These are phyloP conservation scores for Triplophysa siluroides DNA, from an alignment of 2,113 vertebrate species.

Conservation along the genomic window DNA sequence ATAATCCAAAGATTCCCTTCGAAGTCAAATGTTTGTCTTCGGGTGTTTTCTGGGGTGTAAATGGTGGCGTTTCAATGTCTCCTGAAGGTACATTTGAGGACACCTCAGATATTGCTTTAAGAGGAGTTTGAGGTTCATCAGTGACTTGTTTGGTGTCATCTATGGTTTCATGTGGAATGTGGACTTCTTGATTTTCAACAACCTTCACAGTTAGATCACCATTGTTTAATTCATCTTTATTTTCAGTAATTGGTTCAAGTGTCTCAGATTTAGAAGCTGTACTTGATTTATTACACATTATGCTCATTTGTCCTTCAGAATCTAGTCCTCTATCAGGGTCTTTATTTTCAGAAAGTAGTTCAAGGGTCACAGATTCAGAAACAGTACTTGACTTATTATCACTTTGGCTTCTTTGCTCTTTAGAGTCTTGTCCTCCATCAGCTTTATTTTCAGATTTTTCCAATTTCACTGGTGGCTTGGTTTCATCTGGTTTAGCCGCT, in stretches of 20 bases:
- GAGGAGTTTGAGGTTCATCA: not conserved
- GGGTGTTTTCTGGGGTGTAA: not conserved
- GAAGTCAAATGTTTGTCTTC: slow-evolving; percentile 51
- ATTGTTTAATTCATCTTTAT: slow-evolving; percentile 56
- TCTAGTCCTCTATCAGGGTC: slow-evolving; percentile 32
- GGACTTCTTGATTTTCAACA: slow-evolving; percentile 55
- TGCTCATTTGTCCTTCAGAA: slow-evolving; percentile 10
- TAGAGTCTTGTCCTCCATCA: slow-evolving; percentile 33
- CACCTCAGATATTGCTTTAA: slow-evolving; percentile 27
- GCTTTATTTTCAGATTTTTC: slow-evolving; percentile 30
- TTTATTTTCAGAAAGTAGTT: not conserved
- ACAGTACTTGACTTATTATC: slow-evolving; percentile 21
- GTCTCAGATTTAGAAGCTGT: slow-evolving; percentile 19
- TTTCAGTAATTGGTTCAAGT: slow-evolving; percentile 38
- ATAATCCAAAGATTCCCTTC: slow-evolving; percentile 77
- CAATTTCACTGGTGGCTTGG: slow-evolving; percentile 41
- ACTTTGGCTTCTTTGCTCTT: slow-evolving; percentile 9
- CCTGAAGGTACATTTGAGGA: slow-evolving; percentile 4
- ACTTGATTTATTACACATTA: not conserved
- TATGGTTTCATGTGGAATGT: slow-evolving; percentile 32
- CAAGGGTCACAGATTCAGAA: not conserved
- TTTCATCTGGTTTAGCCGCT: slow-evolving; percentile 62
- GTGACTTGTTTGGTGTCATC: not conserved
- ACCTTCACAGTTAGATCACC: slow-evolving; percentile 24
- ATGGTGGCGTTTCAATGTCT: slow-evolving; percentile 8